These are phyloP conservation scores for Hydrolagus affinis DNA, from an alignment of 2,113 vertebrate genomes.

Conservation along the genomic window DNA sequence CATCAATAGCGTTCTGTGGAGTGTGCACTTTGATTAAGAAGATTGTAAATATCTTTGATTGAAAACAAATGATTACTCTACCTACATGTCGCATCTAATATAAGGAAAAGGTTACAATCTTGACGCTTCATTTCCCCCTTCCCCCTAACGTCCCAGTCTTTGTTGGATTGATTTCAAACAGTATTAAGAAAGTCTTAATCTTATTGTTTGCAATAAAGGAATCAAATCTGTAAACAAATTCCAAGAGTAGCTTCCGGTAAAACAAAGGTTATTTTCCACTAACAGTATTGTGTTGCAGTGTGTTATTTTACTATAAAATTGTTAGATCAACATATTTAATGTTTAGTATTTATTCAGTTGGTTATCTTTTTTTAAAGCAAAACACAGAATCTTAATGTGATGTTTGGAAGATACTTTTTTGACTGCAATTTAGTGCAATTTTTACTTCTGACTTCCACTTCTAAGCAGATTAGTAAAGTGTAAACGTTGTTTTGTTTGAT, in stretches of 20 bases:
- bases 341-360: conserved; percentile 24
- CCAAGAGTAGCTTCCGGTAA: not conserved
- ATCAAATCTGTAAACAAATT: not conserved
- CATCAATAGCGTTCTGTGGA: not conserved
- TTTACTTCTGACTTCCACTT: not conserved
- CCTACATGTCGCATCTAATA: not conserved
- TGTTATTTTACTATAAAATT: conserved; percentile 7
- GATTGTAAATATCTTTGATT: not conserved
- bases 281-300: not conserved
- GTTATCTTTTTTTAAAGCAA: not conserved
- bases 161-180: not conserved
- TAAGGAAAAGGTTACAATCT: not conserved
- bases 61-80: not conserved
- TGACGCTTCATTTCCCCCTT: not conserved
- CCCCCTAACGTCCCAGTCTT: not conserved
- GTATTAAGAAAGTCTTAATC: not conserved
- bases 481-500: not conserved
- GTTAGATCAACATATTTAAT: conserved; percentile 13
- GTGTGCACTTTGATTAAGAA: not conserved
- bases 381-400: not conserved
- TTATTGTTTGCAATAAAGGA: not conserved
- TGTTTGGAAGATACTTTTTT: not conserved
- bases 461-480: not conserved
- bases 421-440: not conserved
- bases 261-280: not conserved